These are phyloP conservation scores for Spermophilus dauricus DNA, from an alignment of 2,113 vertebrate genomes.

Conservation along the genomic window DNA sequence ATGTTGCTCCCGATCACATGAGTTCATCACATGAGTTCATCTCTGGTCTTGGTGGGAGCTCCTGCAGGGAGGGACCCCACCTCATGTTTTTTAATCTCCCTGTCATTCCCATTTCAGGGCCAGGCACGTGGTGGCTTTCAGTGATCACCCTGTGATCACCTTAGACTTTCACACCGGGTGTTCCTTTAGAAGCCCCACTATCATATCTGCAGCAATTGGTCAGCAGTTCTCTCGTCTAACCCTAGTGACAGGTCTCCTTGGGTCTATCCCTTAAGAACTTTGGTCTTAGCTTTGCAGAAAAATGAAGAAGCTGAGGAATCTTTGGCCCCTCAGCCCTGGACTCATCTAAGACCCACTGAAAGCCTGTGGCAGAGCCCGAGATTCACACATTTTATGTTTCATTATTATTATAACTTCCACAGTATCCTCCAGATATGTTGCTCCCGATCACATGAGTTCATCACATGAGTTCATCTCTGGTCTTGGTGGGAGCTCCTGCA, in stretches of 20 bases:
- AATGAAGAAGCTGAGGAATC: background rate
- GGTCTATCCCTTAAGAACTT: background rate
- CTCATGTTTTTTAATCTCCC: background rate
- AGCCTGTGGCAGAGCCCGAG: background rate
- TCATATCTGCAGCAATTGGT: background rate
- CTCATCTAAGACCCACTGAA: background rate
- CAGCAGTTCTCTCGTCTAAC: background rate
- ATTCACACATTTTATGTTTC: too few relatives aligned
- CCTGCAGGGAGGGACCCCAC: background rate
- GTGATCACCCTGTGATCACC: background rate
- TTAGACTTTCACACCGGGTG: background rate
- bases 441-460: too few relatives aligned
- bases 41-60: background rate
- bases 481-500: background rate
- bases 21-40: too few relatives aligned
- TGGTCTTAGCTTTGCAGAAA: background rate
- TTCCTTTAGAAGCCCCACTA: background rate
- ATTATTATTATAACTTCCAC: too few relatives aligned
- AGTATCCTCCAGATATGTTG: too few relatives aligned
- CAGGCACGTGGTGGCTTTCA: background rate
- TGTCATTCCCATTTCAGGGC: background rate
- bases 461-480: background rate
- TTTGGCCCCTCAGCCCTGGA: background rate
- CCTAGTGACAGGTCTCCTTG: background rate
- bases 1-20: background rate